Base-by-base conservation (phyloP, 2,797 vertebrate species). In the Semotilus atromaculatus region DNA sequence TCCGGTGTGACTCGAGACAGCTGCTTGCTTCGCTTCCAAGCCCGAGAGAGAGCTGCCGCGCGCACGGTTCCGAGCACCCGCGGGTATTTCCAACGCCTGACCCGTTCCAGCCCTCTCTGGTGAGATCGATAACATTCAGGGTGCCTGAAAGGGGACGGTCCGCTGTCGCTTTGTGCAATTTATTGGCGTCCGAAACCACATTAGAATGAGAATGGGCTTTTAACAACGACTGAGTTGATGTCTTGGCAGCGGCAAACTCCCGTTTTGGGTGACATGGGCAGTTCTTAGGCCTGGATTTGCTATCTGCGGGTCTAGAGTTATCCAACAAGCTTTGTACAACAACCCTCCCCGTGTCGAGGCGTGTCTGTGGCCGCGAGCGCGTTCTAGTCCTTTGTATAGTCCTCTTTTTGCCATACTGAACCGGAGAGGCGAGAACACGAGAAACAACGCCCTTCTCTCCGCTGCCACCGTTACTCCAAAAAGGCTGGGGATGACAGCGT, bases 371-470 rank as follows among this genome's bases (percentile, higher is more conserved):
- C 76, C 86, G 87, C 85, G 86, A 89, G 90, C 85, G 86, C 82
- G 82, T 88, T 92, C 91, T 92, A 90, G 94, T 96, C 93, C 95
- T 95, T 95, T 93, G 94, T 93, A 94, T 85, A 91, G 89, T 84
- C 87, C 89, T 91, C 88, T 93, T 93, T 86, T 93, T 91, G 48
- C 91, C 91, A 86, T 80, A 87, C 48, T 88, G 93, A 90, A 90
- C 88, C 85, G 88, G 90, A 34, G 87, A 89, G 86, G 89, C 87
- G 90, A 90, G 89, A 90, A 88, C 91, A 90, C 91, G 90, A 87
- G 90, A 92, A 94, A 92, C 94, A 94, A 95, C 94, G 94, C 95
- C 94, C 93, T 86, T 89, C 87, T 90, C 85, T 76, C 88, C 91
- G 90, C 91, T 76, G 88, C 90, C 90, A 87, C 87, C 78, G 88